Conservation (phyloP, 2,113 vertebrate genomes). For the Semicossyphus pulcher region DNA sequence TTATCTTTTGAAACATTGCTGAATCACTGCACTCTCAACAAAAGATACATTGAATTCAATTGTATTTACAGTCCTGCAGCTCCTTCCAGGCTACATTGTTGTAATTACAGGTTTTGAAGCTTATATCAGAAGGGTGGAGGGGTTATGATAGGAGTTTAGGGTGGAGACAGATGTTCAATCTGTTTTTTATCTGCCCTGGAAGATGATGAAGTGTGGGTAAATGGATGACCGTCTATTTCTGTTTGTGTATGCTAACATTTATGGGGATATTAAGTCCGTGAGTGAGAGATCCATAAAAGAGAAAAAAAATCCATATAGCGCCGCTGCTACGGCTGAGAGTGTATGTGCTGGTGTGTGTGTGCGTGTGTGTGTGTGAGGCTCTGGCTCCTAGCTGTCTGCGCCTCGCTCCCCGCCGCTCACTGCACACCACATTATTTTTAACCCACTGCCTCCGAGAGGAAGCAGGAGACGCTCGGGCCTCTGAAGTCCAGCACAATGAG, state of each 20-base stretch:
- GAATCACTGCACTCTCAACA: constrained; percentile 33
- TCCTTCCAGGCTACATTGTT: not conserved
- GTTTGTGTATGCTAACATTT: constrained; percentile 79
- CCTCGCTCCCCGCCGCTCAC: constrained; percentile 79
- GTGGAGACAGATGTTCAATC: constrained; percentile 59
- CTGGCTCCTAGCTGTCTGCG: constrained; percentile 88
- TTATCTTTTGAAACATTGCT: constrained; percentile 4
- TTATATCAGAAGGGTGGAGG: constrained; percentile 20
- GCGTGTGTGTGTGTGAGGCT: constrained; percentile 65
- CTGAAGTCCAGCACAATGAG: constrained; percentile 85
- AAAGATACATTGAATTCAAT: constrained; percentile 18
- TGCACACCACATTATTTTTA: constrained; percentile 88
- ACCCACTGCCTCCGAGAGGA: constrained; percentile 84
- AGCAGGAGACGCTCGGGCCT: constrained; percentile 80
- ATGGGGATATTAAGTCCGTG: constrained; percentile 76
- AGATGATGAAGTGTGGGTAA: constrained; percentile 66
- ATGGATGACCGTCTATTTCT: constrained; percentile 72
- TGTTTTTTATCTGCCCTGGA: constrained; percentile 62
- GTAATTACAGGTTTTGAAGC: constrained; percentile 24
- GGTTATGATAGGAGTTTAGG: constrained; percentile 28
- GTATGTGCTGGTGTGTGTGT: constrained; percentile 44
- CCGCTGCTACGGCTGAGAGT: constrained; percentile 42
- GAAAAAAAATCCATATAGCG: constrained; percentile 69
- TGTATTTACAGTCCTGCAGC: not conserved
- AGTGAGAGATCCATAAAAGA: constrained; percentile 77